These are phyloP conservation scores for Platyscapa corneri DNA, from an alignment of 1,140 invertebrate genomes.

Conservation along the genomic window DNA sequence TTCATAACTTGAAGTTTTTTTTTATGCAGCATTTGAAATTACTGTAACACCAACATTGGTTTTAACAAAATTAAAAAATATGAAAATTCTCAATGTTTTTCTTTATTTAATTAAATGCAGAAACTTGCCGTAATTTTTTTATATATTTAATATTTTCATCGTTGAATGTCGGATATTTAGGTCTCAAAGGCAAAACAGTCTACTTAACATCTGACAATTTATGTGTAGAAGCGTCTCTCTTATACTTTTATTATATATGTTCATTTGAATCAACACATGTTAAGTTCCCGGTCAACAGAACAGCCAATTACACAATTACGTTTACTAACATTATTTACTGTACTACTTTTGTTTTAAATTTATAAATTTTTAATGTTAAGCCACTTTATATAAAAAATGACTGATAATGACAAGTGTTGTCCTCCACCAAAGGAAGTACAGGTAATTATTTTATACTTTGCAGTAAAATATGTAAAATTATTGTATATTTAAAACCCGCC, in stretches of 20 bases:
- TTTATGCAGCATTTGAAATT: too few relatives aligned
- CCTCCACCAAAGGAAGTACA: constrained; percentile 64
- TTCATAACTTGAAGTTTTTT: too few relatives aligned
- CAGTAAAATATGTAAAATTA: not conserved
- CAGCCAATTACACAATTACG: not conserved
- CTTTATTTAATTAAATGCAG: too few relatives aligned
- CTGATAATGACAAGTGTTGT: constrained; percentile 34
- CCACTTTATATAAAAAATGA: constrained; percentile 24
- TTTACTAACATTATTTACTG: constrained; percentile 10
- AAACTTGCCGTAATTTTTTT: too few relatives aligned
- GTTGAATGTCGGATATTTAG: too few relatives aligned
- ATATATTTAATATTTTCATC: too few relatives aligned
- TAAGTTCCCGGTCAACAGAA: constrained; percentile 10
- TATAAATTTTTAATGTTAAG: constrained; percentile 34
- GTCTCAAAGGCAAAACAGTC: too few relatives aligned
- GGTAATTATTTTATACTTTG: constrained; percentile 51
- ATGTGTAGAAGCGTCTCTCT: not conserved
- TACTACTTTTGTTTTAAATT: constrained; percentile 22
- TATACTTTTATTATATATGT: not conserved
- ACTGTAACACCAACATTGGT: too few relatives aligned
- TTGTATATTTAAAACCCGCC: not conserved
- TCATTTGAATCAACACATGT: not conserved
- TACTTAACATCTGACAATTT: too few relatives aligned
- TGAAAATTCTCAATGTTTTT: too few relatives aligned
- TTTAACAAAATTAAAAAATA: too few relatives aligned